These are phyloP conservation scores for Norana najaformis DNA, from an alignment of 2,888 invertebrate genomes.

Conservation along the genomic window DNA sequence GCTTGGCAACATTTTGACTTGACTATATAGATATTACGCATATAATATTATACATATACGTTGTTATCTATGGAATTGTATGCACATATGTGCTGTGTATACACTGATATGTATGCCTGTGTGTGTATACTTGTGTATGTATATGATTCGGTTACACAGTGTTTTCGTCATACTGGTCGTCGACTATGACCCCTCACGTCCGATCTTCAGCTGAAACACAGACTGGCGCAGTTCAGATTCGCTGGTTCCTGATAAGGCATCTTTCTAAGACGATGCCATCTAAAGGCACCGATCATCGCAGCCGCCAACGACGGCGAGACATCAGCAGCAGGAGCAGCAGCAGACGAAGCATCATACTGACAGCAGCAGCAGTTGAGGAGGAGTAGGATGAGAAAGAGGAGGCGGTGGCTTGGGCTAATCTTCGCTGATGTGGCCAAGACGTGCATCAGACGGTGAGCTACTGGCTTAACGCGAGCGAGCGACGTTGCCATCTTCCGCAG, in stretches of 20 bases:
- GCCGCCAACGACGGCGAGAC: too few relatives aligned
- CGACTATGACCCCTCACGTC: not conserved
- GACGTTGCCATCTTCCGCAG: not conserved
- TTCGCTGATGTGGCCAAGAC: not conserved
- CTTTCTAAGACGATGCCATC: not conserved
- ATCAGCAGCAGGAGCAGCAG: not conserved
- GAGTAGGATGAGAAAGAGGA: not conserved
- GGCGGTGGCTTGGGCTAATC: constrained; percentile 5
- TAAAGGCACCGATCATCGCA: not conserved
- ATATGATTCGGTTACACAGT: not conserved
- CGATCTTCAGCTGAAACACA: not conserved
- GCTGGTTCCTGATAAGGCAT: not conserved
- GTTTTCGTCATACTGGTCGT: not conserved
- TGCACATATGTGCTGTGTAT: not conserved
- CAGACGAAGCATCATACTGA: too few relatives aligned
- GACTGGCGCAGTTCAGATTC: not conserved
- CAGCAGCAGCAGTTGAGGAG: not conserved
- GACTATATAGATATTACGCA: not conserved
- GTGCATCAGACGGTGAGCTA: not conserved
- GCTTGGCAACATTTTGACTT: constrained; percentile 1
- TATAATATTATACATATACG: not conserved
- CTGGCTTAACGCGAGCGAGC: not conserved
- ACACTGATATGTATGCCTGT: not conserved
- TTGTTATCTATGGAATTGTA: not conserved
- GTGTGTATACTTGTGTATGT: not conserved